These are phyloP conservation scores for Gonatopus flavifemur DNA, from an alignment of 1,140 invertebrate species.

Conservation along the genomic window DNA sequence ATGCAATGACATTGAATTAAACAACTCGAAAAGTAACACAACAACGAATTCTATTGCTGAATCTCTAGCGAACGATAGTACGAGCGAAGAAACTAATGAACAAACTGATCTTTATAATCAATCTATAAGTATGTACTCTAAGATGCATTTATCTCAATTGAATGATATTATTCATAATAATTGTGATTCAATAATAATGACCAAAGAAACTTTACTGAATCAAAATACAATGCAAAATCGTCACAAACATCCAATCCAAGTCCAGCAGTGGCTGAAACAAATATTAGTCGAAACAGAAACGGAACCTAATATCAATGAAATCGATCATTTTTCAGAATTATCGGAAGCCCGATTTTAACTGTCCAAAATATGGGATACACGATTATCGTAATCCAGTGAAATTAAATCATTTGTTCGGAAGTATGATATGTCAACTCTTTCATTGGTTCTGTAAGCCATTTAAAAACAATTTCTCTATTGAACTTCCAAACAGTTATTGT, in stretches of 20 bases:
- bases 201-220: conserved; percentile 8
- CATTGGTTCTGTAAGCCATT: too few relatives aligned
- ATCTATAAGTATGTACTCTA: neutral
- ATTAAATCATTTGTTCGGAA: too few relatives aligned
- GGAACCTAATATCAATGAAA: conserved; percentile 56
- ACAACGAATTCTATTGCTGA: neutral
- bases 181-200: neutral
- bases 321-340: conserved; percentile 57
- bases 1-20: too few relatives aligned
- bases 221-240: conserved; percentile 21
- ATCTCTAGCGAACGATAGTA: neutral
- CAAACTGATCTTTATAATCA: neutral
- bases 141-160: neutral
- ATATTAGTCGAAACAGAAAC: conserved; percentile 61
- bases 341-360: conserved; percentile 54
- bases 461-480: too few relatives aligned
- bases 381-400: too few relatives aligned
- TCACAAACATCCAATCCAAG: conserved; percentile 55
- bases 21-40: neutral
- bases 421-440: too few relatives aligned
- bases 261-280: conserved; percentile 62
- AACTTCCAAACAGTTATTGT: too few relatives aligned
- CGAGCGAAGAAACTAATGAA: neutral
- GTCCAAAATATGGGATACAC: too few relatives aligned
- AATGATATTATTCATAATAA: neutral